phyloP scores from a whole-genome alignment of 1,140 invertebrate species.

The Globodera rostochiensis region DNA sequence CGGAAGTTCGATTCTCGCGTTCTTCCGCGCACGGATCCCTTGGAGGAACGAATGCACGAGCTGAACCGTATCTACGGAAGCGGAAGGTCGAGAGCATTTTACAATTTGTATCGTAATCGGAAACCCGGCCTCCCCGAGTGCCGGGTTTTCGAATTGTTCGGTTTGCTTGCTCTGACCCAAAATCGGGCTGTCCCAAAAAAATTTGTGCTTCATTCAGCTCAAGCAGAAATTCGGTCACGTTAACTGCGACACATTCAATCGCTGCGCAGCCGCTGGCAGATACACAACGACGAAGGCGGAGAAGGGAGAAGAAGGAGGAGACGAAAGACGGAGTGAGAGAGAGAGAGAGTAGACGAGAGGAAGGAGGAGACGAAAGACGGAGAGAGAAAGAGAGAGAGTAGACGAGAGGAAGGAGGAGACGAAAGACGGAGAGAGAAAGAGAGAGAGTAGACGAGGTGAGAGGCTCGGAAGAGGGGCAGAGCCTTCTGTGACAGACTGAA shows the following conservation, averaged over 20 bases:
- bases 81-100: constrained; percentile 11
- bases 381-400: not conserved
- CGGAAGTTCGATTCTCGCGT: constrained; percentile 23
- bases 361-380: not conserved
- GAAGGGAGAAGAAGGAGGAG: no score
- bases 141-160: not conserved
- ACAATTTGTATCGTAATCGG: not conserved
- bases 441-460: not conserved
- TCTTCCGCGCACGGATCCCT: constrained; percentile 23
- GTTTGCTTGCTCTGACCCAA: no score
- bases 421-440: not conserved
- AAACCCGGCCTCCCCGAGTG: not conserved
- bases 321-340: not conserved
- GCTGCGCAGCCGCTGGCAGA: not conserved
- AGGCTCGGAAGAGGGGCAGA: not conserved
- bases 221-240: not conserved
- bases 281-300: no score
- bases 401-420: not conserved
- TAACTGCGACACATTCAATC: no score
- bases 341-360: not conserved
- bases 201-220: not conserved
- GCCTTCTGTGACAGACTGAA: not conserved
- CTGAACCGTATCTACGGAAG: constrained; percentile 32
- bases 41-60: constrained; percentile 27
- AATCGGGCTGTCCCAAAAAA: not conserved